Percentiles rank a stretch among this genome's conserved stretches.
Evolutionary conservation across 2,113 vertebrate genomes (phyloP).

Genomic region (Eubucco bourcierii): DNA sequence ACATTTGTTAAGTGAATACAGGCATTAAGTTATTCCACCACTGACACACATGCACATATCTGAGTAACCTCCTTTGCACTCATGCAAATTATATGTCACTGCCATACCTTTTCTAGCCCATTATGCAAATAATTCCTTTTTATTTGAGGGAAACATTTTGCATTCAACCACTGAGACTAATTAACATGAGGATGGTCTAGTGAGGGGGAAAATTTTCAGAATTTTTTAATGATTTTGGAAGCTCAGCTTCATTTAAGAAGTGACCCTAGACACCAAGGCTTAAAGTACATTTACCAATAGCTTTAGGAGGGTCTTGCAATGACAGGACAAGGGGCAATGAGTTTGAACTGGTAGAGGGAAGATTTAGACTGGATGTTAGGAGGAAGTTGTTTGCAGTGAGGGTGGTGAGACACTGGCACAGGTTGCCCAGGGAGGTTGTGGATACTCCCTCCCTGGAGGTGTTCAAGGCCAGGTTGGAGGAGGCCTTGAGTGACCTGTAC

Average conservation of each 20-base stretch:
- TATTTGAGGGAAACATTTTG: background rate
- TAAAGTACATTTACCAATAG: background rate
- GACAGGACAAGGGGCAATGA: no score
- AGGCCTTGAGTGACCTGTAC: no score
- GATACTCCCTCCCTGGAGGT: no score
- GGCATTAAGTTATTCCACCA: background rate
- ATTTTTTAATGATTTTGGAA: background rate
- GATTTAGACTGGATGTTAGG: no score
- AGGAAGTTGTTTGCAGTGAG: no score
- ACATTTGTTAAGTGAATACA: conserved; percentile 7
- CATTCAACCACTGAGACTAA: background rate
- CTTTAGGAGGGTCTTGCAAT: background rate
- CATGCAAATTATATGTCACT: background rate
- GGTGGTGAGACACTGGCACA: no score
- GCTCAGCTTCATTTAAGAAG: background rate
- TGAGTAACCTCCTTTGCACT: background rate
- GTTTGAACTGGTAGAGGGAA: no score
- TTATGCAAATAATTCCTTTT: background rate
- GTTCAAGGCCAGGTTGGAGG: no score
- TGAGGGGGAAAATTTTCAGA: background rate
- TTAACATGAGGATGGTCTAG: background rate
- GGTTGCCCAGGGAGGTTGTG: no score
- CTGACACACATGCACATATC: background rate
- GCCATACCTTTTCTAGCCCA: background rate
- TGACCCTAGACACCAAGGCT: background rate